These are phyloP conservation scores for Arvicola amphibius DNA, from an alignment of 2,797 vertebrate genomes.

Conservation along the genomic window DNA sequence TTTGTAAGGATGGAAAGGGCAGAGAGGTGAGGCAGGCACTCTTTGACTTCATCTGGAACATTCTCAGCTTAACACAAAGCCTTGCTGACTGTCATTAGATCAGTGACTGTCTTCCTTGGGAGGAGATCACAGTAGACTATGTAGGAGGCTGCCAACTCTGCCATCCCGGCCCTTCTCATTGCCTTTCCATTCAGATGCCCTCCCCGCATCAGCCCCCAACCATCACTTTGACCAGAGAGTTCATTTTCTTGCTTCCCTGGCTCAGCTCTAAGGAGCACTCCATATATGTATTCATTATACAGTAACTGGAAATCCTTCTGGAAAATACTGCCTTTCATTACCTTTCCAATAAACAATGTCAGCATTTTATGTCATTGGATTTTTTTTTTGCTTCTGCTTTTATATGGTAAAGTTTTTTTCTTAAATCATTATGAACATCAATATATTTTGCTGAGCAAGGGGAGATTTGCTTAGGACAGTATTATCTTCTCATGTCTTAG, in stretches of 20 bases:
- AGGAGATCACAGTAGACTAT: fast-evolving
- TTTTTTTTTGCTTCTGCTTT: slow-evolving; percentile 37
- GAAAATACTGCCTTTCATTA: slow-evolving; percentile 35
- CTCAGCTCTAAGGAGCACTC: neutral
- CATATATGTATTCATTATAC: neutral
- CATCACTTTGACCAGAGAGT: neutral
- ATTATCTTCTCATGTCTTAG: neutral
- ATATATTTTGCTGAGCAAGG: slow-evolving; percentile 51
- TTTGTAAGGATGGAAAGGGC: neutral
- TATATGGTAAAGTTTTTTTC: neutral
- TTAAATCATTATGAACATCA: slow-evolving; percentile 30
- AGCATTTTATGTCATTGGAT: slow-evolving; percentile 23
- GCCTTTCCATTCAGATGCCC: neutral
- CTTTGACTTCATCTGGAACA: neutral
- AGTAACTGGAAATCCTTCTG: slow-evolving; percentile 30
- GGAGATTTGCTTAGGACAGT: neutral
- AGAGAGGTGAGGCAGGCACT: neutral
- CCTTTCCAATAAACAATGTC: slow-evolving; percentile 11
- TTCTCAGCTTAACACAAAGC: neutral
- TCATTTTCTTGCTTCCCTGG: neutral
- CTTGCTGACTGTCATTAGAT: neutral
- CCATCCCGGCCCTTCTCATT: neutral
- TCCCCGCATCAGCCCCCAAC: neutral
- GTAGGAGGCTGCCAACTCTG: neutral
- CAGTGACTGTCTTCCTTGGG: neutral